Evolutionary conservation across 2,888 invertebrate genomes (phyloP).

Genomic region (Apodemia zela): DNA sequence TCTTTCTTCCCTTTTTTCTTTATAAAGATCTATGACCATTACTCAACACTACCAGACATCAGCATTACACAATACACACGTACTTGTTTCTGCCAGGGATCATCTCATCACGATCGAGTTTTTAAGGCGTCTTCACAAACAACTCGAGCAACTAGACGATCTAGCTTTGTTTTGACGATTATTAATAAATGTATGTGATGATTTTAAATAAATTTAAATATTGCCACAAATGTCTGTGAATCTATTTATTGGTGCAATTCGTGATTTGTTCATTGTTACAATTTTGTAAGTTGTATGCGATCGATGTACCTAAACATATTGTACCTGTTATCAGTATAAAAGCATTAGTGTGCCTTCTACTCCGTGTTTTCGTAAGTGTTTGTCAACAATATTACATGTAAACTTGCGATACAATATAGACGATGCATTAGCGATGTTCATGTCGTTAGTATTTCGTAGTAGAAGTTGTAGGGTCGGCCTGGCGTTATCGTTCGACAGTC

Average conservation of each 20-base stretch:
- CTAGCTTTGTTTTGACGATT: too few relatives aligned
- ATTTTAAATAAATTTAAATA: too few relatives aligned
- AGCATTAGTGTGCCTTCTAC: constrained; percentile 41
- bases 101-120: too few relatives aligned
- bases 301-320: constrained; percentile 30
- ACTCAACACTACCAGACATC: too few relatives aligned
- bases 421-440: constrained; percentile 41
- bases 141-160: too few relatives aligned
- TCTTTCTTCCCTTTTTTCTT: too few relatives aligned
- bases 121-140: too few relatives aligned
- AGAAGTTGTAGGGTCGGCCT: constrained; percentile 65
- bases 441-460: constrained; percentile 54
- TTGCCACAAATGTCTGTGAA: too few relatives aligned
- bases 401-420: constrained; percentile 32
- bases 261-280: not conserved
- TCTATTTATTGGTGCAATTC: not conserved
- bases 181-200: too few relatives aligned
- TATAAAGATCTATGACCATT: too few relatives aligned
- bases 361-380: not conserved
- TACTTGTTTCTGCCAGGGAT: too few relatives aligned
- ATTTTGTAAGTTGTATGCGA: not conserved
- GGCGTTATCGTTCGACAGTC: constrained; percentile 74
- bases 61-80: too few relatives aligned
- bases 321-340: constrained; percentile 58
- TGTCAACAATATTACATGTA: not conserved